These are phyloP conservation scores for Hyperoplus immaculatus DNA, from an alignment of 2,797 vertebrate species.

Conservation along the genomic window DNA sequence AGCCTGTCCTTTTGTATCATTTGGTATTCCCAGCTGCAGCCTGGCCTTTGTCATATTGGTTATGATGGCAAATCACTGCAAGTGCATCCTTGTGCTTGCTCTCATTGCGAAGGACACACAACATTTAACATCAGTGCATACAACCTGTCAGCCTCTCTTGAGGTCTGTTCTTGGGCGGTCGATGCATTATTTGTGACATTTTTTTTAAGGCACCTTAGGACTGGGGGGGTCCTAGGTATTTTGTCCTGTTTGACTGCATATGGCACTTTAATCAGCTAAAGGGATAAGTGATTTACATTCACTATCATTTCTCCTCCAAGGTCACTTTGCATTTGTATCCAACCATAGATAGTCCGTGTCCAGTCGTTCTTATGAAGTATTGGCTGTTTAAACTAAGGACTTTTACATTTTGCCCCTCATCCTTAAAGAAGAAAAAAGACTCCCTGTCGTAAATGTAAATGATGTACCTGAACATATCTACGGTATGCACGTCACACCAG, in stretches of 20 bases:
- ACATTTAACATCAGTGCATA: conserved; percentile 65
- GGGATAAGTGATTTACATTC: conserved; percentile 75
- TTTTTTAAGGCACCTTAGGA: conserved; percentile 32
- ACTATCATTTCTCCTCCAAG: conserved; percentile 68
- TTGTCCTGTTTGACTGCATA: conserved; percentile 57
- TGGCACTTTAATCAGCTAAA: conserved; percentile 79
- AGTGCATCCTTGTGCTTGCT: conserved; percentile 46
- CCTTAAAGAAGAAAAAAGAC: conserved; percentile 1
- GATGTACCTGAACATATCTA: not conserved
- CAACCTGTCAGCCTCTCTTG: conserved; percentile 66
- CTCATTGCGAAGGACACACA: conserved; percentile 62
- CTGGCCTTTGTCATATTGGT: conserved; percentile 55
- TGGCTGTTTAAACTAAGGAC: conserved; percentile 34
- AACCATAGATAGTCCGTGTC: conserved; percentile 50
- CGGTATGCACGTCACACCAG: not conserved
- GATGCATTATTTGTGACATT: conserved; percentile 67
- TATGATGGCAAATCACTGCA: conserved; percentile 52
- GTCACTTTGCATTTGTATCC: conserved; percentile 66
- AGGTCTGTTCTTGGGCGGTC: conserved; percentile 40
- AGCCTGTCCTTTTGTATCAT: conserved; percentile 42
- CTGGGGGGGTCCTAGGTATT: conserved; percentile 52
- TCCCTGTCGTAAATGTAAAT: not conserved
- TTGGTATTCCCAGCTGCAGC: conserved; percentile 53
- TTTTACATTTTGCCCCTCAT: conserved; percentile 19
- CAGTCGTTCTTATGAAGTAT: conserved; percentile 33